Evolutionary conservation across 2,113 vertebrate species (phyloP).

Genomic region (Scytalopus superciliaris): DNA sequence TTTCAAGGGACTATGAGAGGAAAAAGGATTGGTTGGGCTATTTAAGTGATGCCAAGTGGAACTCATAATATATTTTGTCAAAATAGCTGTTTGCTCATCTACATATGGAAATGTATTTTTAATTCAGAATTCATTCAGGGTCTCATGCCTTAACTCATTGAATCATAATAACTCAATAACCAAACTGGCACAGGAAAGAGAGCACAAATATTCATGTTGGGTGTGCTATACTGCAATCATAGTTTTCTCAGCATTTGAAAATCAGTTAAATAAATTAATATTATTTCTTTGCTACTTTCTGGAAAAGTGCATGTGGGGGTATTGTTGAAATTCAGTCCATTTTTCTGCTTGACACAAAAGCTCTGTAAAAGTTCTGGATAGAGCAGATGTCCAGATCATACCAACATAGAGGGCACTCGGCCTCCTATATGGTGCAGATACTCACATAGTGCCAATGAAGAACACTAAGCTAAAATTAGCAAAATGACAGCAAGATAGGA

Average conservation of each 20-base stretch:
- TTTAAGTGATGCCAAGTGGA: slow-evolving; percentile 11
- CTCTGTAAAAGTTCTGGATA: background rate
- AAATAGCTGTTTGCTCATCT: slow-evolving; percentile 16
- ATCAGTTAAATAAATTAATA: background rate
- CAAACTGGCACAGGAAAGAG: background rate
- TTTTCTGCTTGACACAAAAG: background rate
- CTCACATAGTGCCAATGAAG: background rate
- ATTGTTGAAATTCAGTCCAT: background rate
- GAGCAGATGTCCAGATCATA: background rate
- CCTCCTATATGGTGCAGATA: background rate
- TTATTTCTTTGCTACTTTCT: background rate
- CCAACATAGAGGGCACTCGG: background rate
- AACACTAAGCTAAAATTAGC: background rate
- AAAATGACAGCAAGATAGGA: background rate
- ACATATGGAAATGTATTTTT: background rate
- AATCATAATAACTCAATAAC: background rate
- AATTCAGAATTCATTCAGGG: slow-evolving; percentile 7
- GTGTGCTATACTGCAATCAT: background rate
- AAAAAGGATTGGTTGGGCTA: slow-evolving; percentile 12
- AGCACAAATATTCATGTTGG: background rate
- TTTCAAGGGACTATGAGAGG: slow-evolving; percentile 4
- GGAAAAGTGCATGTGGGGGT: background rate
- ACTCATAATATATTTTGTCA: slow-evolving; percentile 32
- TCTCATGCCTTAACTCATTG: background rate
- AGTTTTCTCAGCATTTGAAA: background rate